A percentile compares a stretch with the other conserved stretches of the same genome.
Evolutionary conservation across 2,113 vertebrate species (phyloP).

Genomic region (Rhinopithecus roxellana): DNA sequence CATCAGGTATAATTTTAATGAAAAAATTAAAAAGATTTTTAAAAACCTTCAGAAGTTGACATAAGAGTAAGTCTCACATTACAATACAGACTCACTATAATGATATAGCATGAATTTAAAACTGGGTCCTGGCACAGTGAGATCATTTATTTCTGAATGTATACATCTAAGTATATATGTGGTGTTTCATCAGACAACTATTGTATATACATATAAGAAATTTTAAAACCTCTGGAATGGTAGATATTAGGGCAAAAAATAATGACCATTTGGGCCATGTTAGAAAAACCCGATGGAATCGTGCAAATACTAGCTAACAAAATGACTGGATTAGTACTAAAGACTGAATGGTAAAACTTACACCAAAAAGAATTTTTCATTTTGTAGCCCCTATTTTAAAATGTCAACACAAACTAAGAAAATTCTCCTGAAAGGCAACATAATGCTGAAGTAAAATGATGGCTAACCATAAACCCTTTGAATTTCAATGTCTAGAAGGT

Average conservation of each 20-base stretch:
- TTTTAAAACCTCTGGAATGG: background rate
- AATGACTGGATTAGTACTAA: background rate
- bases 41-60: background rate
- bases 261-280: background rate
- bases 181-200: background rate
- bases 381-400: slow-evolving; percentile 49
- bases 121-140: background rate
- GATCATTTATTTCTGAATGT: background rate
- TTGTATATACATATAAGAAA: background rate
- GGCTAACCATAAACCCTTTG: background rate
- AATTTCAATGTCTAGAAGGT: slow-evolving; percentile 17
- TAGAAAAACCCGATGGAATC: background rate
- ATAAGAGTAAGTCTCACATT: background rate
- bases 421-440: slow-evolving; percentile 16
- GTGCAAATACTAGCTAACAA: background rate
- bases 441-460: background rate
- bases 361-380: background rate
- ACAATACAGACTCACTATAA: background rate
- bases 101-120: background rate
- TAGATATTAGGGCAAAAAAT: background rate
- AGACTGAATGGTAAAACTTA: background rate
- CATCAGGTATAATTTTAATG: slow-evolving; percentile 44
- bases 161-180: background rate
- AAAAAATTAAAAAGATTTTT: background rate
- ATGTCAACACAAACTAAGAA: slow-evolving; percentile 5